Evolutionary conservation across 2,113 vertebrate genomes (phyloP).

Genomic region (Sialia sialis): DNA sequence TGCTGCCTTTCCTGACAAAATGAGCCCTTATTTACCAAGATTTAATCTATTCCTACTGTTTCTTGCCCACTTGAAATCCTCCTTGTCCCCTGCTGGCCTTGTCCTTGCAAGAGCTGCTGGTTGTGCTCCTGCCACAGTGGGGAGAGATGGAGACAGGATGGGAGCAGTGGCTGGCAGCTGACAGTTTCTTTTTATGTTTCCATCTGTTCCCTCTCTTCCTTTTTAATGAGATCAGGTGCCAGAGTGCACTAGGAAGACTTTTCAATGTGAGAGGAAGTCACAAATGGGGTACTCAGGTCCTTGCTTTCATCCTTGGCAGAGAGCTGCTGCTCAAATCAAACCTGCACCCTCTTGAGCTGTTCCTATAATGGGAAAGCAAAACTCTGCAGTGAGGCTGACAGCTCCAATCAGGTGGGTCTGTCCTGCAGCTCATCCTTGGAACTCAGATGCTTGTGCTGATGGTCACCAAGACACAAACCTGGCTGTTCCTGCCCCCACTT

Average conservation of each 20-base stretch:
- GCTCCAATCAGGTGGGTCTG: neutral
- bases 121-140: neutral
- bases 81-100: neutral
- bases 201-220: conserved; percentile 55
- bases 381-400: neutral
- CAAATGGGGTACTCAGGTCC: neutral
- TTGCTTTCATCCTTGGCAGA: conserved; percentile 15
- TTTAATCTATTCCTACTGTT: neutral
- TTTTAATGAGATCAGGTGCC: conserved; percentile 61
- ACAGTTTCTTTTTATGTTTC: conserved; percentile 46
- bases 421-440: neutral
- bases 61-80: neutral
- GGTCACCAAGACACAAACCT: neutral
- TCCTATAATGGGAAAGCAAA: neutral
- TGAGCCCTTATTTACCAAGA: neutral
- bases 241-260: neutral
- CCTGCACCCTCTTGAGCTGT: neutral
- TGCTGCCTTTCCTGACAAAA: neutral
- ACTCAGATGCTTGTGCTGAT: neutral
- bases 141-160: neutral
- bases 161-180: conserved; percentile 24
- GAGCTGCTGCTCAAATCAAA: neutral
- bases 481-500: neutral
- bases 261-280: conserved; percentile 18
- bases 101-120: conserved; percentile 13